Evolutionary conservation across 2,113 vertebrate species (phyloP), one percentile per base, ranked within the genome.

Genomic region (Coregonus clupeaformis): DNA sequence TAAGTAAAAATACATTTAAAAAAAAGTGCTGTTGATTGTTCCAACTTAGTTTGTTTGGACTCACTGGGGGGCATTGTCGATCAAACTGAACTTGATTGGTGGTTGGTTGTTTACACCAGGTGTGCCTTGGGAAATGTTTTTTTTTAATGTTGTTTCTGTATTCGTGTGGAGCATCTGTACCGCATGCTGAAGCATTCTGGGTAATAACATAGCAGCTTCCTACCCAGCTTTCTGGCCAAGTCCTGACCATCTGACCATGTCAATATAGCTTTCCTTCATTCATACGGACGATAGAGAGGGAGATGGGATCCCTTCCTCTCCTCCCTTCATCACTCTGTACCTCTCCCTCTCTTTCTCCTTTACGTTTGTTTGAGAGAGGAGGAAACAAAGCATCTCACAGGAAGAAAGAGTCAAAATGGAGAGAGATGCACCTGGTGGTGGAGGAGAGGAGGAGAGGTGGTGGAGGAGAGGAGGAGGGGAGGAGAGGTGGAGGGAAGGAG

Each of bases 121-220:
- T 57, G 52, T 57, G 14, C 52, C 14, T 18, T 57, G 52, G 14
- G 52, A 57, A 16, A 6, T 20, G 20, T n/a, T n/a, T 14, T 20
- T 5, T 57, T 5, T 57, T 57, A 13, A 36, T 36, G 32, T 7
- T 36, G 32, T 36, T 36, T 36, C 32, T 36, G 32, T 36, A 36
- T 36, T 36, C 6, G 32, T 36, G 32, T 36, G 32, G 1, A 36
- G 32, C 32, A 36, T 36, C 32, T 36, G 32, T 36, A 36, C 6
- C 1, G 6, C 6, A 30, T 30, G 29, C 29, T 30, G 29, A 27
- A 27, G 27, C 29, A 87, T 91, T 83, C 85, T 74, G 85, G 84
- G 71, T 90, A 90, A 90, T 79, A 85, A 72, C 88, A 90, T 90
- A 86, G 87, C 83, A 81, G 82, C 80, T 67, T 36, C 32, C 32